Evolutionary conservation across 2,888 invertebrate species (phyloP).

Genomic region (Ferrisia virgata): DNA sequence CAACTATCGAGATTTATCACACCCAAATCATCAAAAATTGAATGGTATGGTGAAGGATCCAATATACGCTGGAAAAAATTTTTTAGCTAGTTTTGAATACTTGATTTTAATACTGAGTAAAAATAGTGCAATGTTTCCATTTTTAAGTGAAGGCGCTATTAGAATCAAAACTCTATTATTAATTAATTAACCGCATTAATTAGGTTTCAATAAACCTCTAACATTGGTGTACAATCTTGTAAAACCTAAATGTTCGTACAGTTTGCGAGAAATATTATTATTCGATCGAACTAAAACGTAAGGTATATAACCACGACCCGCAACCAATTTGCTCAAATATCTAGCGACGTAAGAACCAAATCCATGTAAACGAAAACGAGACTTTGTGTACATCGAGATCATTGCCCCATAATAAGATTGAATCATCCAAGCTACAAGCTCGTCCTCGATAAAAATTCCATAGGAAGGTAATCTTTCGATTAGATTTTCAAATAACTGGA

Average conservation of each 20-base stretch:
- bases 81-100: no score
- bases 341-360: slow-evolving; percentile 70
- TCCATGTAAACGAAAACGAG: slow-evolving; percentile 71
- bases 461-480: slow-evolving; percentile 75
- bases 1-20: no score
- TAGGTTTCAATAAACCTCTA: slow-evolving; percentile 65
- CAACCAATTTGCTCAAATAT: slow-evolving; percentile 58
- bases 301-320: slow-evolving; percentile 69
- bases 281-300: slow-evolving; percentile 84
- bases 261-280: slow-evolving; percentile 79
- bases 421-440: slow-evolving; percentile 85
- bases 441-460: slow-evolving; percentile 72
- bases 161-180: no score
- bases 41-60: no score
- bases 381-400: slow-evolving; percentile 87
- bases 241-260: slow-evolving; percentile 80
- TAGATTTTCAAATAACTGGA: slow-evolving; percentile 76
- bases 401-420: slow-evolving; percentile 87
- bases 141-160: no score
- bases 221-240: slow-evolving; percentile 75
- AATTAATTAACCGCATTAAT: background rate
- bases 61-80: no score
- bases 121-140: no score
- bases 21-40: no score
- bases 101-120: no score